Base-by-base conservation (phyloP, 2,888 invertebrate genomes). In the Willowsia nigromaculata region DNA sequence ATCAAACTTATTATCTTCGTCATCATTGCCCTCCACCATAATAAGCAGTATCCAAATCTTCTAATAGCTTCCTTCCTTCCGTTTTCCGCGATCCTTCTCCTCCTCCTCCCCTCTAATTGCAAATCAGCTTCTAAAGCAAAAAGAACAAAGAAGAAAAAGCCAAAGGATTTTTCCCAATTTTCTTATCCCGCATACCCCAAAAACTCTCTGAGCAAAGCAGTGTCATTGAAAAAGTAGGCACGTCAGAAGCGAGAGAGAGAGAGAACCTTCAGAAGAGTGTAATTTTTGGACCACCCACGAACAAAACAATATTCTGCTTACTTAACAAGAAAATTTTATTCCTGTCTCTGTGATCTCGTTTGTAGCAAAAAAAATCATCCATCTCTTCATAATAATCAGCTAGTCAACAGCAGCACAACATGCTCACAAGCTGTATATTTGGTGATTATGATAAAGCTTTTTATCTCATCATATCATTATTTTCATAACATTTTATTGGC, bases 401-500 rank as follows among this genome's bases (percentile, higher is more conserved):
- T 53, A 62, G 1, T 33, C 22, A 9, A 40, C 18, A 3, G 1
- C 68, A 15, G 65, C 33, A 53, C 18, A n/a, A n/a, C n/a, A n/a
- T n/a, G n/a, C n/a, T n/a, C 47, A 13, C 9, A 47, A 65, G 1
- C 6, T 27, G 25, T 11, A n/a, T 33, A n/a, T 15, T 5, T 30
- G 13, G 0, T 47, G 0, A 76, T 76, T 50, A 56, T 18, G 56
- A 53, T 37, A 80, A 53, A 6, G 37, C 37, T 74, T 56, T 80
- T 80, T 56, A 80, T 80, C 78, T 80, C 78, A 53, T 80, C 56
- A 80, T 56, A 40, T 80, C 37, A 80, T 56, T 80, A 53, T 37
- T 18, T n/a, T n/a, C n/a, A n/a, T n/a, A n/a, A n/a, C n/a, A n/a
- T n/a, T n/a, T n/a, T 1, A 68, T 37, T n/a, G 0, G 18, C 18